Percentiles rank a stretch among this genome's conserved stretches.
phyloP scores from a whole-genome alignment of 2,888 invertebrate species.

The Ptilodon capucinus region DNA sequence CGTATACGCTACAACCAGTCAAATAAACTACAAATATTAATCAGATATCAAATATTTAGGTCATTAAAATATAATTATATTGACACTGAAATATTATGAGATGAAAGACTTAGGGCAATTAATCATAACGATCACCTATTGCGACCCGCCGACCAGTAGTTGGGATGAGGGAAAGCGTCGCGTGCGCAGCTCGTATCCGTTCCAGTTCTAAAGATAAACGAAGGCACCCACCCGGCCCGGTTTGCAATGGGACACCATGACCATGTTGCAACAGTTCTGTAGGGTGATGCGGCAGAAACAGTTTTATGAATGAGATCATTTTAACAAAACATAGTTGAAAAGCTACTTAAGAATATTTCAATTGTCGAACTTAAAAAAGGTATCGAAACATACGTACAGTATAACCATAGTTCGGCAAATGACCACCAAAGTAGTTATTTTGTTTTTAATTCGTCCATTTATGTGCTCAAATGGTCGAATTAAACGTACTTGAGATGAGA shows the following conservation, averaged over 20 bases:
- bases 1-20: too few relatives aligned
- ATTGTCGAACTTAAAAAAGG: too few relatives aligned
- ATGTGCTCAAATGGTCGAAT: conserved; percentile 17
- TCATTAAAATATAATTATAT: conserved; percentile 25
- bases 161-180: conserved; percentile 36
- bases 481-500: conserved; percentile 12
- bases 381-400: not conserved
- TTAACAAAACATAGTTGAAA: too few relatives aligned
- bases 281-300: too few relatives aligned
- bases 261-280: conserved; percentile 11
- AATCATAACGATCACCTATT: conserved; percentile 36
- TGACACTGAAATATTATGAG: conserved; percentile 26
- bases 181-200: conserved; percentile 46
- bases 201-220: conserved; percentile 41
- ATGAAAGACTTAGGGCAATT: conserved; percentile 34
- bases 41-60: conserved; percentile 20
- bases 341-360: too few relatives aligned
- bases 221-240: conserved; percentile 23
- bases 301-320: too few relatives aligned
- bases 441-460: conserved; percentile 5
- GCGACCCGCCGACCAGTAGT: conserved; percentile 16
- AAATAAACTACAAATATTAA: conserved; percentile 20
- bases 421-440: not conserved
- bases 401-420: not conserved
- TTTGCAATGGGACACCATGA: conserved; percentile 25